These are phyloP conservation scores for Tachina grossa DNA, from an alignment of 2,888 invertebrate genomes.

Conservation along the genomic window DNA sequence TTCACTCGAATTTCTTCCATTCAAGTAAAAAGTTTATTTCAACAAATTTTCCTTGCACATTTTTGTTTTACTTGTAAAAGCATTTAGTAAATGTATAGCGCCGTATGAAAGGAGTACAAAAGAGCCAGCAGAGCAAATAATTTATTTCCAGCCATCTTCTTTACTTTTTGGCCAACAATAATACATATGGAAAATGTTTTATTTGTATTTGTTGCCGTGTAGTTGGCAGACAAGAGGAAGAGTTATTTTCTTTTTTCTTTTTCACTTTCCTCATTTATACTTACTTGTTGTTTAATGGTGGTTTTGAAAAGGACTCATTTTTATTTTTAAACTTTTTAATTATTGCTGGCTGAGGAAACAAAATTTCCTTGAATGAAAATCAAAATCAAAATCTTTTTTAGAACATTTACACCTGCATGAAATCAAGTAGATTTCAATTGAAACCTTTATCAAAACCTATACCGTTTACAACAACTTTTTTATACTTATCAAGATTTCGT, in stretches of 20 bases:
- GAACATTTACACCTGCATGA: too few species aligned
- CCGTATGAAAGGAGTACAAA: constrained; percentile 45
- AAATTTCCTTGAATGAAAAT: too few species aligned
- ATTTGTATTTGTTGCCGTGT: constrained; percentile 28
- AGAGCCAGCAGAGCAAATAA: constrained; percentile 47
- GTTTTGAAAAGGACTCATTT: neutral
- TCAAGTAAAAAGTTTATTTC: constrained; percentile 38
- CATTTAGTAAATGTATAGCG: constrained; percentile 68
- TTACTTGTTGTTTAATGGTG: constrained; percentile 9
- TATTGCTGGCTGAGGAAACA: too few species aligned
- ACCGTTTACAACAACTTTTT: too few species aligned
- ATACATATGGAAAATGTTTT: constrained; percentile 56
- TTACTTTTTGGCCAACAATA: constrained; percentile 53
- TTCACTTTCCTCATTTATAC: constrained; percentile 31
- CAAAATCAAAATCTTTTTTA: too few species aligned
- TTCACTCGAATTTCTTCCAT: constrained; percentile 7
- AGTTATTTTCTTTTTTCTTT: constrained; percentile 8
- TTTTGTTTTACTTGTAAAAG: constrained; percentile 29
- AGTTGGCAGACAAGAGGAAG: neutral
- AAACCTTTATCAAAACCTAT: too few species aligned
- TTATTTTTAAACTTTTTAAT: neutral
- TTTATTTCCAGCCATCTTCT: constrained; percentile 32
- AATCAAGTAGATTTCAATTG: too few species aligned
- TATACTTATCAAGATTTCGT: too few species aligned
- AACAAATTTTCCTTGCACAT: constrained; percentile 9